phyloP scores from a whole-genome alignment of 2,797 vertebrate genomes.

The Chloroceryle amazona region DNA sequence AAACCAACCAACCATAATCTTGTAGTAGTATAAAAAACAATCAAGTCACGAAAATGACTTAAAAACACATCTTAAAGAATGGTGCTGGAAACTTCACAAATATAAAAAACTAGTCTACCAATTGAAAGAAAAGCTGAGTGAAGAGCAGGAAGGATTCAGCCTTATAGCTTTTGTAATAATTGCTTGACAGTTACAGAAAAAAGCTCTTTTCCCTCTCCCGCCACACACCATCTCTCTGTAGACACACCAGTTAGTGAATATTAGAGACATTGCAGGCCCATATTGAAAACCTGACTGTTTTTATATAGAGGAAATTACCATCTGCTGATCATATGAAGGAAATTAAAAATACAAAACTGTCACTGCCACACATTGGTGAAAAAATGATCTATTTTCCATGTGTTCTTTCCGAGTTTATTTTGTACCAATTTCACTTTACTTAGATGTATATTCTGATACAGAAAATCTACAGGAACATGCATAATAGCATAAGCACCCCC shows the following conservation, averaged over 20 bases:
- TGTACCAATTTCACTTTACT: neutral
- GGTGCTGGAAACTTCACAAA: neutral
- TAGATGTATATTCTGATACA: neutral
- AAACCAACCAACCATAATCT: neutral
- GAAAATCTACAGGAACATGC: neutral
- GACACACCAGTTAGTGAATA: neutral
- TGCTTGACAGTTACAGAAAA: neutral
- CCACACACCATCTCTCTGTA: neutral
- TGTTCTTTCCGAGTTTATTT: neutral
- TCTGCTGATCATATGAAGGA: neutral
- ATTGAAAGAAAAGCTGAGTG: neutral
- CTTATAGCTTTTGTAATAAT: neutral
- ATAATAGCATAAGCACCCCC: neutral
- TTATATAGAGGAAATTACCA: neutral
- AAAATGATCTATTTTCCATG: neutral
- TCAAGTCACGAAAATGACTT: neutral
- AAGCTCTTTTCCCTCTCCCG: neutral
- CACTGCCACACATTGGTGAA: neutral
- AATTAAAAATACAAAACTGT: neutral
- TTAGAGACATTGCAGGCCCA: rapidly evolving
- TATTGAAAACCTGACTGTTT: neutral
- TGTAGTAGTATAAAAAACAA: neutral
- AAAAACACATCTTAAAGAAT: neutral
- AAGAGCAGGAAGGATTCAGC: neutral
- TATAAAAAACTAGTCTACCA: neutral